phyloP scores from a whole-genome alignment of 2,888 invertebrate genomes.

The Bugula neritina region DNA sequence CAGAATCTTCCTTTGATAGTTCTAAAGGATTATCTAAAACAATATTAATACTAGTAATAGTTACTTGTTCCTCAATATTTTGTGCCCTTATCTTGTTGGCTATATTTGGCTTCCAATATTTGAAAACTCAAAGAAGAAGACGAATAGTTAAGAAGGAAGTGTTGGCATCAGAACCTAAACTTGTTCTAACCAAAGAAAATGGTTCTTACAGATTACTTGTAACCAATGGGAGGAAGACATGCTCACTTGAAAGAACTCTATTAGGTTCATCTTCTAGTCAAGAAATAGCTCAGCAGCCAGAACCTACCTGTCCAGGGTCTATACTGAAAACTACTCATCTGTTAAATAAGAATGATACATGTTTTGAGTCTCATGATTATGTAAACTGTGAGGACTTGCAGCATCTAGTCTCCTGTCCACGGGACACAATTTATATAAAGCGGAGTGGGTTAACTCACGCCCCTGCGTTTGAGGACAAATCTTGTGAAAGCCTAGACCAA shows the following conservation, averaged over 20 bases:
- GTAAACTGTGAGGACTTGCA: slow-evolving; percentile 19
- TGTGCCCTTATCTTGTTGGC: neutral
- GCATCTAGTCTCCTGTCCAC: neutral
- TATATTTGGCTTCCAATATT: neutral
- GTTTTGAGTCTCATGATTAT: slow-evolving; percentile 4
- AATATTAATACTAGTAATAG: neutral
- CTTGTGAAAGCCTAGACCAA: neutral
- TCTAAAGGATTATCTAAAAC: neutral
- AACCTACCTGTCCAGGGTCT: neutral
- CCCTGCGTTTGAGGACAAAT: too few species aligned
- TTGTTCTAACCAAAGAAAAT: slow-evolving; percentile 6
- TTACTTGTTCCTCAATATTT: neutral
- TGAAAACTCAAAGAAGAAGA: neutral
- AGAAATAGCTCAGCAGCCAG: neutral
- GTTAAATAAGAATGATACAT: neutral
- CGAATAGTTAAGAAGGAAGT: neutral
- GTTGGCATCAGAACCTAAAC: neutral
- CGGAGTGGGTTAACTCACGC: neutral
- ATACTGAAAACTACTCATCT: neutral
- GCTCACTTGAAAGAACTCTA: neutral
- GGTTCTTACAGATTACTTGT: slow-evolving; percentile 7
- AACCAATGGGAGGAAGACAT: neutral
- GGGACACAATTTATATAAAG: neutral
- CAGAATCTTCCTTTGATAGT: neutral
- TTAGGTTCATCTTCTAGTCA: neutral